Percentiles rank a stretch among this genome's conserved stretches.
These are phyloP conservation scores for Chondrilla cf. caribensis DNA, from an alignment of 37 sponge, comb jelly and placozoan genomes.

Conservation along the genomic window DNA sequence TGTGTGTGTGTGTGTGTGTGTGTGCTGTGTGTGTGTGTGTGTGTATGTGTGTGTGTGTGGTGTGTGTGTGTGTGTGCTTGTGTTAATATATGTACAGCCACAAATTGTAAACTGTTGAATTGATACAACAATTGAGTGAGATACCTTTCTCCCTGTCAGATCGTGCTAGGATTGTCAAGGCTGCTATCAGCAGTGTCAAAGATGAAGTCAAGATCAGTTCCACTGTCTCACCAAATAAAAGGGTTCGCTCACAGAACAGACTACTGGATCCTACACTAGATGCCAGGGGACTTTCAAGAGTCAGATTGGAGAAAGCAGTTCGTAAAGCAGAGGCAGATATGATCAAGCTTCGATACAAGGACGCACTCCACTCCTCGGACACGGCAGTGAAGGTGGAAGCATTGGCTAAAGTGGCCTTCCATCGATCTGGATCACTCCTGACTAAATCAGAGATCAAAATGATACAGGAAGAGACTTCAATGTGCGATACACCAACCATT, in stretches of 20 bases:
- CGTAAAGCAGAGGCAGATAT: constrained; percentile 8
- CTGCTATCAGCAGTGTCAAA: not conserved
- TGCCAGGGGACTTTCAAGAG: not conserved
- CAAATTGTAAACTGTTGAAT: not conserved
- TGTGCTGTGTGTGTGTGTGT: too few relatives aligned
- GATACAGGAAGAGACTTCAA: constrained; percentile 9
- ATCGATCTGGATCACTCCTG: constrained; percentile 44
- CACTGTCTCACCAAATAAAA: not conserved
- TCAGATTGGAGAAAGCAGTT: constrained; percentile 11
- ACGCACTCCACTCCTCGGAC: not conserved
- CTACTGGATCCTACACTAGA: not conserved
- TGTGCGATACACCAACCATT: not conserved
- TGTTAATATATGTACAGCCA: too few relatives aligned
- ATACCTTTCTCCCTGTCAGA: not conserved
- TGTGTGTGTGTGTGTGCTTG: too few relatives aligned
- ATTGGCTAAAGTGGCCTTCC: constrained; percentile 45
- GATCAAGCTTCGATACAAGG: not conserved
- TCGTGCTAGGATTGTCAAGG: not conserved
- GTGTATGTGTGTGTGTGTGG: too few relatives aligned
- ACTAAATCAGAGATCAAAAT: constrained; percentile 29
- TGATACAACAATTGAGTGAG: not conserved
- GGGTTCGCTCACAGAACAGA: not conserved
- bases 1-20: too few relatives aligned
- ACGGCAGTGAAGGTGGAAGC: constrained; percentile 22
- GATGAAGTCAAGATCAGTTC: not conserved